Conservation (phyloP, 1,140 invertebrate species). For the Pissodes strobi region DNA sequence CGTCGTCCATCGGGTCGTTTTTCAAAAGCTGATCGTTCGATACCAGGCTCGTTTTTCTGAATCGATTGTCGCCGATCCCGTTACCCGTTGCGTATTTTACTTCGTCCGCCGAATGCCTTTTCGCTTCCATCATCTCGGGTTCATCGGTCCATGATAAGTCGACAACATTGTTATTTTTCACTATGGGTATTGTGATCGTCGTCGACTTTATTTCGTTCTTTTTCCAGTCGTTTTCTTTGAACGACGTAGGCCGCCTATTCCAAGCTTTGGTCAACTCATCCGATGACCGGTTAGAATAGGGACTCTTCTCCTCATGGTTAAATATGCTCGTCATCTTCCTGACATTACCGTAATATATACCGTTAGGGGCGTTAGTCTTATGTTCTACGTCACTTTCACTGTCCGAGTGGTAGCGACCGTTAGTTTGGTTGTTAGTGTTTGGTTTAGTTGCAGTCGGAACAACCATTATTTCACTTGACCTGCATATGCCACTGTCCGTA, state of each 20-base stretch:
- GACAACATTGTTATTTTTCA: conserved; percentile 40
- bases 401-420: conserved; percentile 30
- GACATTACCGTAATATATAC: conserved; percentile 37
- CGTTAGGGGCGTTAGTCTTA: conserved; percentile 20
- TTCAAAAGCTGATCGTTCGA: conserved; percentile 47
- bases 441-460: conserved; percentile 40
- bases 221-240: conserved; percentile 26
- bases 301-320: conserved; percentile 33
- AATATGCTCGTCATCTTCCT: conserved; percentile 42
- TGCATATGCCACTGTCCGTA: conserved; percentile 72
- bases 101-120: conserved; percentile 45
- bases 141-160: conserved; percentile 43
- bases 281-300: conserved; percentile 2
- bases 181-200: conserved; percentile 50
- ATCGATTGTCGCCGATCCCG: conserved; percentile 41
- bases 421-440: conserved; percentile 24
- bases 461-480: conserved; percentile 65
- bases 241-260: too few relatives aligned
- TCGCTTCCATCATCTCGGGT: conserved; percentile 54
- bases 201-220: conserved; percentile 41
- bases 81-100: conserved; percentile 54
- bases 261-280: conserved; percentile 3
- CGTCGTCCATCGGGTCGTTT: conserved; percentile 41
- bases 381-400: conserved; percentile 30
- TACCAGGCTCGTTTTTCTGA: conserved; percentile 51